phyloP scores from a whole-genome alignment of 2,797 vertebrate species.

The Propithecus deckenii region DNA sequence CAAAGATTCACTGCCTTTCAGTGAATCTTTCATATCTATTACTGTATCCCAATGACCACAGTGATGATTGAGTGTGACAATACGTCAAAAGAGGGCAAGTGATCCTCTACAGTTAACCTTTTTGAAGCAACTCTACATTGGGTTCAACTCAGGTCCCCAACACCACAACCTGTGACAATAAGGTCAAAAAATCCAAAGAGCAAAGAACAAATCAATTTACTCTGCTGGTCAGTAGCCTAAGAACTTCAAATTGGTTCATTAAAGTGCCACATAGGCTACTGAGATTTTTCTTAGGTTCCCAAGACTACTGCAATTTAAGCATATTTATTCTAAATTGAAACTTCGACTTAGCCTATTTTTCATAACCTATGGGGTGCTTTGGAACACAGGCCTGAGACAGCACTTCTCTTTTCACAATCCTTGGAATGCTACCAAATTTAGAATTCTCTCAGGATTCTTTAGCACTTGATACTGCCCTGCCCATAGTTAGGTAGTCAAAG shows the following conservation, averaged over 20 bases:
- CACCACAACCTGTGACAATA: not conserved
- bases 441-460: not conserved
- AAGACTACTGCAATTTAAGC: not conserved
- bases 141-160: not conserved
- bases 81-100: not conserved
- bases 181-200: not conserved
- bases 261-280: not conserved
- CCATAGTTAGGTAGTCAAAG: not conserved
- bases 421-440: not conserved
- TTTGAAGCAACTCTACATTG: not conserved
- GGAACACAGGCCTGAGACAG: not conserved
- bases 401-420: not conserved
- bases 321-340: not conserved
- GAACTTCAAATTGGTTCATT: not conserved
- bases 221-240: not conserved
- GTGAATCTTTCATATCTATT: not conserved
- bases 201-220: not conserved
- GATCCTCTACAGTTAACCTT: not conserved
- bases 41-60: not conserved
- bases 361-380: not conserved
- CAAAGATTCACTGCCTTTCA: not conserved
- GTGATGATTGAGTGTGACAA: not conserved
- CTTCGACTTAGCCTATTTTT: not conserved
- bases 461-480: not conserved
- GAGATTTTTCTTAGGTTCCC: not conserved